Percentiles rank a stretch among this genome's conserved stretches.
Evolutionary conservation across 2,113 vertebrate species (phyloP).

Genomic region (Microcebus griseorufus): DNA sequence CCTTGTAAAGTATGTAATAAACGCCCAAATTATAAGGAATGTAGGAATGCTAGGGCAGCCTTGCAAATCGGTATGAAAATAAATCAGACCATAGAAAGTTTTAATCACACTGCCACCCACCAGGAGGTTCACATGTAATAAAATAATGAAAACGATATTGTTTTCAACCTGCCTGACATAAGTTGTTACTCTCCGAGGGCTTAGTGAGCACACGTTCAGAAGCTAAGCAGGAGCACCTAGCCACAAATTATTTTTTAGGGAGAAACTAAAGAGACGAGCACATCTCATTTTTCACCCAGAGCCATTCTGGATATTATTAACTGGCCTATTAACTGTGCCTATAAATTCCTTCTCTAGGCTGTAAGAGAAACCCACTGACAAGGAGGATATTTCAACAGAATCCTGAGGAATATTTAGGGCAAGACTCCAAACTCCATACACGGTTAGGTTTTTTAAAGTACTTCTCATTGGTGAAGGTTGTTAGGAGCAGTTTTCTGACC

Average conservation of each 20-base stretch:
- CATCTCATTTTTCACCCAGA: neutral
- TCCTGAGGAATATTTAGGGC: neutral
- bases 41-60: neutral
- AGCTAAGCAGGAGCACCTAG: neutral
- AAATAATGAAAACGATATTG: constrained; percentile 1
- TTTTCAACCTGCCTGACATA: constrained; percentile 2
- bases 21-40: constrained; percentile 69
- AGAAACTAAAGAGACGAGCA: neutral
- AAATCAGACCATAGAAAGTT: constrained; percentile 53
- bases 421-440: neutral
- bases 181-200: neutral
- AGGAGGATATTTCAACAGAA: neutral
- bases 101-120: constrained; percentile 65
- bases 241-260: neutral
- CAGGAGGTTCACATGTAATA: constrained; percentile 54
- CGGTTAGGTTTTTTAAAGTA: neutral
- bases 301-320: neutral
- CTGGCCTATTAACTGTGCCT: neutral
- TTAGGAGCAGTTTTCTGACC: neutral
- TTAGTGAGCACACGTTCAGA: neutral
- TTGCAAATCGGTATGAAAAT: constrained; percentile 53
- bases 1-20: constrained; percentile 75
- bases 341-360: neutral
- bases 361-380: neutral
- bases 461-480: neutral